These are phyloP conservation scores for Brenthis ino DNA, from an alignment of 2,888 invertebrate species.

Conservation along the genomic window DNA sequence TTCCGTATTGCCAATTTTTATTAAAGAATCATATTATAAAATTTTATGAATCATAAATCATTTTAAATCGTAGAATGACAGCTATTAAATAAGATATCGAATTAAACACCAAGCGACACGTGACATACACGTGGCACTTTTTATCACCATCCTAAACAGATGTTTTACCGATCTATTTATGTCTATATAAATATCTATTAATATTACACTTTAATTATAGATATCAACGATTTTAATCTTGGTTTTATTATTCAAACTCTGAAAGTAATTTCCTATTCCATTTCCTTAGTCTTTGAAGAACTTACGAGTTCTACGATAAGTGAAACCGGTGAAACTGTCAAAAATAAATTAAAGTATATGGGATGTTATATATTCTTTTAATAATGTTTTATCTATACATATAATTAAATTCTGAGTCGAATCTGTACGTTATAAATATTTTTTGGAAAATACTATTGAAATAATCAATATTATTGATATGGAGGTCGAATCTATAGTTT, in stretches of 20 bases:
- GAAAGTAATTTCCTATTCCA: constrained; percentile 18
- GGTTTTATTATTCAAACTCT: constrained; percentile 13
- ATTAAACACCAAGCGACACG: neutral
- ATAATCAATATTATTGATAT: too few species aligned
- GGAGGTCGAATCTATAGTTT: too few species aligned
- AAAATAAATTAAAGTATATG: neutral
- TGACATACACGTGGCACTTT: constrained; percentile 19
- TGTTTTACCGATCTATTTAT: neutral
- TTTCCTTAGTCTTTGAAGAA: constrained; percentile 7
- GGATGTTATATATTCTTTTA: neutral
- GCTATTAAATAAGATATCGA: too few species aligned
- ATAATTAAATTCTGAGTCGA: too few species aligned
- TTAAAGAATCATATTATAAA: too few species aligned
- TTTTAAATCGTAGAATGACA: too few species aligned
- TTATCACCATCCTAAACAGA: neutral
- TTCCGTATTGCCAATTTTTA: too few species aligned
- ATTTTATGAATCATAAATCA: too few species aligned
- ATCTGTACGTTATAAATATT: too few species aligned
- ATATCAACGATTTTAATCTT: neutral
- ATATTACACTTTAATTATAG: neutral
- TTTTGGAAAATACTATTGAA: too few species aligned
- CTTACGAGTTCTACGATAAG: neutral
- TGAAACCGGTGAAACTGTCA: neutral
- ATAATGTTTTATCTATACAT: too few species aligned
- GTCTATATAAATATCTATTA: too few species aligned